Base-by-base conservation (phyloP, 2,888 invertebrate genomes). In the Apamea anceps region DNA sequence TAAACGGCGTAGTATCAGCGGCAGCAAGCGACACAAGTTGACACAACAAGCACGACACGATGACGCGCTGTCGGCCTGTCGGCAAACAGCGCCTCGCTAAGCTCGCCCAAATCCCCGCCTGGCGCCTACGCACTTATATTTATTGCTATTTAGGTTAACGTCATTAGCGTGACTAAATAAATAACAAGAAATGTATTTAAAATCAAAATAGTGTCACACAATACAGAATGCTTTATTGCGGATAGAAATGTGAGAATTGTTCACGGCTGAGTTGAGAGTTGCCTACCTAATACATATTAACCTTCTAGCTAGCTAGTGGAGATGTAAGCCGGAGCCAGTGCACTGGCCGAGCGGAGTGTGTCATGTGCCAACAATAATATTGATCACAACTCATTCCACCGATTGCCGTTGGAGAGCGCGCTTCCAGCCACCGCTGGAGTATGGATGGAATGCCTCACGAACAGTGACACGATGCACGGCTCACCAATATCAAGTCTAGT, bases 401-500 rank as follows among this genome's bases (percentile, higher is more conserved):
- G 48, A 32, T 1, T 2, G 51, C 42, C 28, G 28, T 42, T 15
- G 15, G 21, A 6, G 8, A 28, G 18, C 5, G 45, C 18, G 15
- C 25, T 8, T 32, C 32, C 28, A 21, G 65, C 32, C 72, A n/a
- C n/a, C n/a, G n/a, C 57, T 21, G n/a, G 21, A 42, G n/a, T 37
- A 57, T 10, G 28, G 7, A 57, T 12, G 32, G 25, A 37, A 18
- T n/a, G 8, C n/a, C 21, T 57, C 54, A 57, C 12, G 32, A 54
- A 15, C n/a, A 37, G 37, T 37, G 21, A 4, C 37, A 54, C 37
- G 76, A 96, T 32, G 63, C 32, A 21, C 21, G 32, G 21, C 28
- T 63, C 18, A 28, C 18, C 62, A 32, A 21, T 18, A 1, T 21
- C 86, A 73, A 96, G 93, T 66, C 94, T 32, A 12, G n/a, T 28